phyloP scores from a whole-genome alignment of 2,888 invertebrate species.

The Pristionchus mayeri region DNA sequence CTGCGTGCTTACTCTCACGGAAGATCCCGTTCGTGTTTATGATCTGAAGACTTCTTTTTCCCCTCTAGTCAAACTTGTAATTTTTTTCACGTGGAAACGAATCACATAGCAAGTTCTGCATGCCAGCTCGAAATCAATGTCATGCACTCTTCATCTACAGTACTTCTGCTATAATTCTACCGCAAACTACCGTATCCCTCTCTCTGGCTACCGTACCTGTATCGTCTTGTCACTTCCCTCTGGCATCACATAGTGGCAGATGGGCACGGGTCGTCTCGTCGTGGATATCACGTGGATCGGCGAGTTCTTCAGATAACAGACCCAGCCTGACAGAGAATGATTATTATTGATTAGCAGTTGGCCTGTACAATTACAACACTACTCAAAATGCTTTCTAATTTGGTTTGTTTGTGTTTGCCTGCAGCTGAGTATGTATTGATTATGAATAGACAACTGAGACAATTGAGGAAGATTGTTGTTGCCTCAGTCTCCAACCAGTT shows the following conservation, averaged over 20 bases:
- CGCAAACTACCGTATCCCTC: not conserved
- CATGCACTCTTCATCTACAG: not conserved
- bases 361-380: too few species aligned
- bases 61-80: too few species aligned
- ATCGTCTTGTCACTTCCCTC: constrained; percentile 94
- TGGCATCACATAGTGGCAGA: constrained; percentile 98
- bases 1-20: constrained; percentile 95
- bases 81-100: not conserved
- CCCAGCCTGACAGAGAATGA: constrained; percentile 69
- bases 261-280: constrained; percentile 94
- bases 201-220: constrained; percentile 82
- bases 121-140: too few species aligned
- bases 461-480: too few species aligned
- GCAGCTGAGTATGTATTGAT: too few species aligned
- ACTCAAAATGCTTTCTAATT: too few species aligned
- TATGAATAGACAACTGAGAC: too few species aligned
- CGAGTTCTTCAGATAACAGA: constrained; percentile 78
- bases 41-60: too few species aligned
- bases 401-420: too few species aligned
- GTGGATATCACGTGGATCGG: constrained; percentile 99
- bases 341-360: not conserved
- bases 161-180: too few species aligned
- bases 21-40: constrained; percentile 85
- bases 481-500: too few species aligned
- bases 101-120: too few species aligned